Evolutionary conservation across 2,797 vertebrate species (phyloP), one percentile per base, ranked within the genome.

Genomic region (Siniperca scherzeri): DNA sequence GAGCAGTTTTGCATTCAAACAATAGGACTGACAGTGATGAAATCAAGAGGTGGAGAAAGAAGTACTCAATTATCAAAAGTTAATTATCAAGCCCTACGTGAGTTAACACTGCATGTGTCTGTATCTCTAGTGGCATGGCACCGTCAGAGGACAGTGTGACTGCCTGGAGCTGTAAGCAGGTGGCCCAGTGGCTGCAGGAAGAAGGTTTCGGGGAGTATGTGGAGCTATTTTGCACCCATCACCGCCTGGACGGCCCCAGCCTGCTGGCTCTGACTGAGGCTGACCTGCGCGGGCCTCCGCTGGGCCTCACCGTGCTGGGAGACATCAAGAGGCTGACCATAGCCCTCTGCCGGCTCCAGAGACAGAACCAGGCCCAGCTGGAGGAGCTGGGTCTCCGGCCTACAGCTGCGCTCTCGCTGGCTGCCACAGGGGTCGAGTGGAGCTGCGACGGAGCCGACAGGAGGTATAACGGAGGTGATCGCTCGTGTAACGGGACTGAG

Each of bases 301-400:
- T 99, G 85, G 97, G 98, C 91, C 97, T 99, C 89, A 96, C 96
- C 48, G 93, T 99, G 66, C 91, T 99, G 69, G 98, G 98, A 30
- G 98, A 99, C 85, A 98, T 99, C 92, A 99, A 99, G 92, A 95
- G 98, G 81, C 89, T 99, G 9, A 97, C 96, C 92, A 67, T 98
- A 36, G 97, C 97, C 10, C 94, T 99, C 25, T 95, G 95, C 33
- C 97, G 96, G 62, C 94, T 99, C 42, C 98, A 98, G 91, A 97
- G 96, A 90, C 96, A 96, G 81, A 97, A 98, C 57, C 71, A 91
- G 17, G 91, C 95, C 48, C 94, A 97, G 75, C 88, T 98, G 64
- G 96, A 97, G 77, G 97, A 98, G 82, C 87, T 94, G 33, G 93
- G 91, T 36, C 86, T 92, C 7, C 59, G 8, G 62, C 57, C 72